phyloP scores from a whole-genome alignment of 2,888 invertebrate species.

The Rhagophthalmus giganteus region DNA sequence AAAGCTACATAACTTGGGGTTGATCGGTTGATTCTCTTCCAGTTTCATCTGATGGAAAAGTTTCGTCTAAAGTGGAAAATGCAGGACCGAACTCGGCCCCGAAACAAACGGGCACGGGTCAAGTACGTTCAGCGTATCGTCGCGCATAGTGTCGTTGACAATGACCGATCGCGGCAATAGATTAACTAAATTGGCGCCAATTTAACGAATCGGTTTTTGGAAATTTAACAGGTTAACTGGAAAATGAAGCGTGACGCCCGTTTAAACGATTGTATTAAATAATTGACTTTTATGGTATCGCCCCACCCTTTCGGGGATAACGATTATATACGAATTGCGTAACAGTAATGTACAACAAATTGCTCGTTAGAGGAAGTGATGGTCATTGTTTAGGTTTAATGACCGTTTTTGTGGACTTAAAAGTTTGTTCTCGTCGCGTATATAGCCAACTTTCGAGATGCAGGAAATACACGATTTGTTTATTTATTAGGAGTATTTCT shows the following conservation, averaged over 20 bases:
- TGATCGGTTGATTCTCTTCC: conserved; percentile 1
- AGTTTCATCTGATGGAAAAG: no score
- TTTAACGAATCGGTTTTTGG: no score
- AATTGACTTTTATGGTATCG: not conserved
- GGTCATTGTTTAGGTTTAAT: conserved; percentile 7
- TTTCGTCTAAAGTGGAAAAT: no score
- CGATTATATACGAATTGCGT: not conserved
- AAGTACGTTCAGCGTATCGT: not conserved
- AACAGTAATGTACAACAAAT: not conserved
- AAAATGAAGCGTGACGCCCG: not conserved
- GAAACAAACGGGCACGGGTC: not conserved
- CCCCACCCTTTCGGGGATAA: no score
- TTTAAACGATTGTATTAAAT: not conserved
- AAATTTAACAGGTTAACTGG: not conserved
- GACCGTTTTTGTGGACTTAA: conserved; percentile 7
- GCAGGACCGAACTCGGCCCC: no score
- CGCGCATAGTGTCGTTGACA: not conserved
- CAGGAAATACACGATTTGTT: conserved; percentile 1
- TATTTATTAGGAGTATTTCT: not conserved
- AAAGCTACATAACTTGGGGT: conserved; percentile 5
- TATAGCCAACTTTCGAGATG: not conserved
- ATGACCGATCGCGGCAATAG: not conserved
- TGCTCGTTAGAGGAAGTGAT: conserved; percentile 4
- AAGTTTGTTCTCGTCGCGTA: conserved; percentile 1
- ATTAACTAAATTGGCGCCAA: not conserved